These are phyloP conservation scores for Aeoliscus strigatus DNA, from an alignment of 2,797 vertebrate genomes.

Conservation along the genomic window DNA sequence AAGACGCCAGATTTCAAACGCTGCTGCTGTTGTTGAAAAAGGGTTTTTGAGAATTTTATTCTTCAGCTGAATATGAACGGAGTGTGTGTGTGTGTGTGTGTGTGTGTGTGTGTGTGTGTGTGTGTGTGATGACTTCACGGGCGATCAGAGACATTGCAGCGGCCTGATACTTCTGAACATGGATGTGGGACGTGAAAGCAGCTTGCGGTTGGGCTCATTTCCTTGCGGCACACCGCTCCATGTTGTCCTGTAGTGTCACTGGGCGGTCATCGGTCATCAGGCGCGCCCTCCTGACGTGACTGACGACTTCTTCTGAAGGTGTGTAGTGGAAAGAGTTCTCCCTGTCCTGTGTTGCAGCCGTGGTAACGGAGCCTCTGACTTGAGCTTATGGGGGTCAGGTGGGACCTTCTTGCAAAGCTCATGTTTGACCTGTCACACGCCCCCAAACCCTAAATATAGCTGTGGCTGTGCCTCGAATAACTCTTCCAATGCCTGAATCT, in stretches of 20 bases:
- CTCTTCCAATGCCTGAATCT: slow-evolving; percentile 31
- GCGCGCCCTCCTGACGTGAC: too few species aligned
- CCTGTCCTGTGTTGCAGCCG: slow-evolving; percentile 8
- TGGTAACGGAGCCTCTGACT: slow-evolving; percentile 24
- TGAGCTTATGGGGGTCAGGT: slow-evolving; percentile 41
- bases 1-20: slow-evolving; percentile 19
- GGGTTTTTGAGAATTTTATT: slow-evolving; percentile 19
- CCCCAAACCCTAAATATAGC: slow-evolving; percentile 65
- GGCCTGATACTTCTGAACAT: neutral
- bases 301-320: neutral
- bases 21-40: slow-evolving; percentile 25
- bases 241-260: too few species aligned
- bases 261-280: too few species aligned
- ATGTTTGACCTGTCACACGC: slow-evolving; percentile 64
- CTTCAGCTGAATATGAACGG: slow-evolving; percentile 17
- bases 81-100: slow-evolving; percentile 28
- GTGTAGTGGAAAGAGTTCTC: neutral
- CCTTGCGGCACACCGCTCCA: too few species aligned
- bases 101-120: slow-evolving; percentile 13
- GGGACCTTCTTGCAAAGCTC: slow-evolving; percentile 40
- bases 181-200: neutral
- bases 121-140: slow-evolving; percentile 13
- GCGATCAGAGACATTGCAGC: slow-evolving; percentile 7
- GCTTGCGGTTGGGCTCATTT: neutral
- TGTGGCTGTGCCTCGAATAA: slow-evolving; percentile 41